Base-by-base conservation (phyloP, 1,140 invertebrate genomes). In the Helicoverpa zea region DNA sequence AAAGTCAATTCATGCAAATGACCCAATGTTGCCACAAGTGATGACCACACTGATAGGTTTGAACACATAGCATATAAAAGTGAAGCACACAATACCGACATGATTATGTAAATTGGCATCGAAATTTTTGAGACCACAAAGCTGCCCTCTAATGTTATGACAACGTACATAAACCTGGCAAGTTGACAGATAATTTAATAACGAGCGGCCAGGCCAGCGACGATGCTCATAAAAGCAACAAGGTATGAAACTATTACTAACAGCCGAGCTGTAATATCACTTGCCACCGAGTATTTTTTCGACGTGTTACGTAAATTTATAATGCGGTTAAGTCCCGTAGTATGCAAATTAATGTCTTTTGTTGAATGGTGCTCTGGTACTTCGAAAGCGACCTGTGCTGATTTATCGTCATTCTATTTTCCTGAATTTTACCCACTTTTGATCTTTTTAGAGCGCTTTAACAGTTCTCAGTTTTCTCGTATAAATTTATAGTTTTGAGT, bases 171-270 rank as follows among this genome's bases (percentile, higher is more conserved):
- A 79, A 79, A 79, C 47, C 56, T 79, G 66, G 77, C 77, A 72
- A 72, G 64, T 72, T 72, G 77, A 72, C 77, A 79, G 66, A 79
- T 79, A 79, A 79, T 72, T 79, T 79, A 79, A 79, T 79, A 79
- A 79, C 56, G 43, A 79, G 63, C 49, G 30, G 18, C 3, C 49
- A 43, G 63, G 76, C 66, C 77, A 72, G 23, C 54, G 54, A 18
- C 63, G 35, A 30, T 79, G 54, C 52, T 72, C 77, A 14, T 79
- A 79, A 79, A 79, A 79, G 66, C 77, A 79, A 79, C 77, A 79
- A 79, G 64, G 77, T 79, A 79, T 79, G 66, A 79, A 72, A 79
- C 77, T 79, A 72, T 79, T 72, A 79, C 66, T 79, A 79, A 79
- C 77, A 79, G 14, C 13, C 47, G 43, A 63, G 61, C 61, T 52